Evolutionary conservation across 2,888 invertebrate species (phyloP).

Genomic region (Halocaridina rubra): DNA sequence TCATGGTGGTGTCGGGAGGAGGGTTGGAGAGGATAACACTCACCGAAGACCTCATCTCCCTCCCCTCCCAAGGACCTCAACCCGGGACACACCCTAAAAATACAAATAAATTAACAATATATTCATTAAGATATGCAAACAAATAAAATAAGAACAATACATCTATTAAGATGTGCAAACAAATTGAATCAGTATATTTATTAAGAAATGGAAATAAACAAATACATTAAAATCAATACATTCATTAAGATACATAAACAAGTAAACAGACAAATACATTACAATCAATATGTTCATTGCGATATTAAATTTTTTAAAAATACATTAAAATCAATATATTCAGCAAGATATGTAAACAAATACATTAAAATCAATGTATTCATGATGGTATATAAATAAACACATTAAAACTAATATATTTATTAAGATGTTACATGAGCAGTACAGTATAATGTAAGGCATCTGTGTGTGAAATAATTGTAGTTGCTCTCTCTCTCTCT

Average conservation of each 20-base stretch:
- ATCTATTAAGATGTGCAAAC: background rate
- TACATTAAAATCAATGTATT: no score
- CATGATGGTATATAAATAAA: no score
- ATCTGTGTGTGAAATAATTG: no score
- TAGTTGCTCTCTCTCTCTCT: no score
- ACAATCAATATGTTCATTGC: no score
- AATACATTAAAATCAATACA: background rate
- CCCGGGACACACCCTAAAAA: conserved; percentile 47
- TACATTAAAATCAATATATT: no score
- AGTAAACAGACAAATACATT: background rate
- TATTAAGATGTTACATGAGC: no score
- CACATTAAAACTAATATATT: no score
- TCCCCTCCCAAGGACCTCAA: conserved; percentile 42
- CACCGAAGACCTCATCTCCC: conserved; percentile 64
- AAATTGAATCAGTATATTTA: background rate
- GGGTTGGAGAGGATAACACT: conserved; percentile 81
- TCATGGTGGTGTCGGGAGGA: conserved; percentile 89
- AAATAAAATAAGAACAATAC: background rate
- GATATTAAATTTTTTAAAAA: no score
- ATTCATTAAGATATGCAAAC: background rate
- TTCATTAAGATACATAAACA: background rate
- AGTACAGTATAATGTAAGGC: no score
- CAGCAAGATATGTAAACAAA: no score
- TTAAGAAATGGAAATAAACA: background rate
- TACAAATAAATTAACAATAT: background rate